Conservation (phyloP, 2,113 vertebrate species). For the Cavia porcellus region DNA sequence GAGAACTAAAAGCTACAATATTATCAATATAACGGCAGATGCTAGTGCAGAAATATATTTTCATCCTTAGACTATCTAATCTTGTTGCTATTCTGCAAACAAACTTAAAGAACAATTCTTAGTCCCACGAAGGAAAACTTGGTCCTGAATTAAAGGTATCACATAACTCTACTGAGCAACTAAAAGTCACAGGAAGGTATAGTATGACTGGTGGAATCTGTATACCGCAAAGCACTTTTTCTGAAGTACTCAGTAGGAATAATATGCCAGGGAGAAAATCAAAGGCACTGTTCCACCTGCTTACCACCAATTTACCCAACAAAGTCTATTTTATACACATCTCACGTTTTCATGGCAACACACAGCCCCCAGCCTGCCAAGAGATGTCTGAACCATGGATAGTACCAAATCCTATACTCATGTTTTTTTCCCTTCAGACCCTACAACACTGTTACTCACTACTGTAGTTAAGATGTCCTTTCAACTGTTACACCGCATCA, state of each 20-base stretch:
- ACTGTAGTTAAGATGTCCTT: background rate
- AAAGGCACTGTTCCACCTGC: background rate
- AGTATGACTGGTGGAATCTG: background rate
- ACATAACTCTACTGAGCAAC: background rate
- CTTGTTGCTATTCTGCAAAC: background rate
- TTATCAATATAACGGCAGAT: background rate
- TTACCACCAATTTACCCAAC: background rate
- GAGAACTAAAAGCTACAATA: background rate
- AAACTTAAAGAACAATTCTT: conserved; percentile 28
- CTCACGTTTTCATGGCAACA: background rate
- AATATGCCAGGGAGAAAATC: background rate
- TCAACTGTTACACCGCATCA: too few relatives aligned
- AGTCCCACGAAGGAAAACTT: background rate
- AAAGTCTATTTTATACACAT: background rate
- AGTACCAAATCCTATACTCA: background rate
- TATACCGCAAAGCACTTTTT: background rate
- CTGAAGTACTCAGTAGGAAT: background rate
- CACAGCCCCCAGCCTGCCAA: background rate
- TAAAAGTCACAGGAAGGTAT: background rate
- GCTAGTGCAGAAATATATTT: background rate
- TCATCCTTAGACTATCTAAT: background rate
- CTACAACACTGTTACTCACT: background rate
- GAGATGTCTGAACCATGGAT: background rate
- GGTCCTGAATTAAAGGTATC: background rate
- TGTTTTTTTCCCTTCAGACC: background rate